Evolutionary conservation across 2,888 invertebrate genomes (phyloP), one percentile per base, ranked within the genome.

Genomic region (Euphydryas editha): DNA sequence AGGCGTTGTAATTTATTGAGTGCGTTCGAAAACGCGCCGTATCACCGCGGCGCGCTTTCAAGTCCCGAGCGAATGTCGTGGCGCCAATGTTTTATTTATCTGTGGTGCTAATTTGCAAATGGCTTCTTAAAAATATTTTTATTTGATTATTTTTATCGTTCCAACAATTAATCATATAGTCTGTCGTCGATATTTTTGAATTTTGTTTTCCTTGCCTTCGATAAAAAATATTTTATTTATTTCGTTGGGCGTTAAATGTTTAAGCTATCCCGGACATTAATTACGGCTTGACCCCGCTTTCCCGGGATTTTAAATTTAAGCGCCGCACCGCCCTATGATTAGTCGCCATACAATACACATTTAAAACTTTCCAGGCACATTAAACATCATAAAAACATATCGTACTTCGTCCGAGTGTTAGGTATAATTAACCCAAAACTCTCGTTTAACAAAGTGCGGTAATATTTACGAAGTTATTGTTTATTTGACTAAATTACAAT

Each of bases 1-100:
- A 91, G 91, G 83, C 79, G 75, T 78, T 81, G 82, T 90, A 90
- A 92, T 91, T 91, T 92, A 92, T 92, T 87, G 88, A 85, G 91
- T 90, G 91, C 84, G 85, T 82, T 83, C 80, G 73, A 72, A 79
- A 84, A 83, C 83, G 77, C 78, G 75, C 79, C 76, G 78, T 37
- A 78, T 76, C 79, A 76, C 46, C 74, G 86, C 88, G 88, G 88
- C 79, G 75, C 59, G 79, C 86, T 88, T 88, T 86, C 81, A 75
- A 65, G 72, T 68, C 67, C 11, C 47, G 47, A 47, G 18, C 65
- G 75, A 69, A 60, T 82, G 82, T 80, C 80, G 76, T 84, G 90
- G 90, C 89, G 87, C 87, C 87, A 82, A 81, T 79, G 75, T 76
- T 59, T 80, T 81, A 81, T 77, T 79, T 83, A 80, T 78, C 73